These are phyloP conservation scores for Knipowitschia caucasica DNA, from an alignment of 2,797 vertebrate genomes.

Conservation along the genomic window DNA sequence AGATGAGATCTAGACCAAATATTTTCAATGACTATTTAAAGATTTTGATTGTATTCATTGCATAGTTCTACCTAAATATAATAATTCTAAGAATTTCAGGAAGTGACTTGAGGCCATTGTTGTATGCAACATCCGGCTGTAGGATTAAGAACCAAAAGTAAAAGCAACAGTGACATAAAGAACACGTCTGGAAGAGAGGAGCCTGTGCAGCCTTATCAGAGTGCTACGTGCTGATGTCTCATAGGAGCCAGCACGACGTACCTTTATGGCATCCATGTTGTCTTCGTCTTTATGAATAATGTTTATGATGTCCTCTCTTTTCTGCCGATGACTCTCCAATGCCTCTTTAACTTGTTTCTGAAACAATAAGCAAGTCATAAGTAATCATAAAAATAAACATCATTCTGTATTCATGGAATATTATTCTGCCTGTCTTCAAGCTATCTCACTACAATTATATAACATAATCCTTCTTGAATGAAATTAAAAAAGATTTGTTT, in stretches of 20 bases:
- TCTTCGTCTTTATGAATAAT: conserved; percentile 68
- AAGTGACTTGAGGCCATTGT: not conserved
- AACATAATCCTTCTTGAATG: not conserved
- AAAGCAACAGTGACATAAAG: conserved; percentile 28
- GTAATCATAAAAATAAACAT: conserved; percentile 13
- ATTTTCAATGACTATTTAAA: not conserved
- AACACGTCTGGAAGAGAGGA: conserved; percentile 51
- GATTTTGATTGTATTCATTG: not conserved
- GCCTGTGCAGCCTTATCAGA: conserved; percentile 50
- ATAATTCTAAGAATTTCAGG: not conserved
- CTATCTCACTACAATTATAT: no score
- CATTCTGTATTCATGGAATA: no score
- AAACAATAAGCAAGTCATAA: conserved; percentile 21
- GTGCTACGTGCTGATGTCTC: conserved; percentile 46
- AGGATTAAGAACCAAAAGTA: conserved; percentile 4
- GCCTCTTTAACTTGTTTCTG: conserved; percentile 79
- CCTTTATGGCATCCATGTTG: conserved; percentile 76
- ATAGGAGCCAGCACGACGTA: conserved; percentile 39
- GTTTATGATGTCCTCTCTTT: conserved; percentile 62
- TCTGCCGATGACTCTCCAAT: conserved; percentile 64
- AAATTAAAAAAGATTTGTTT: conserved; percentile 1
- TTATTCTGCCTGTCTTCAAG: no score
- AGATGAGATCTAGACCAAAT: not conserved
- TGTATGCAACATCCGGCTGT: not conserved
- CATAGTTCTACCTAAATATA: not conserved